These are phyloP conservation scores for Dasyornis broadbenti DNA, from an alignment of 2,113 vertebrate species.

Conservation along the genomic window DNA sequence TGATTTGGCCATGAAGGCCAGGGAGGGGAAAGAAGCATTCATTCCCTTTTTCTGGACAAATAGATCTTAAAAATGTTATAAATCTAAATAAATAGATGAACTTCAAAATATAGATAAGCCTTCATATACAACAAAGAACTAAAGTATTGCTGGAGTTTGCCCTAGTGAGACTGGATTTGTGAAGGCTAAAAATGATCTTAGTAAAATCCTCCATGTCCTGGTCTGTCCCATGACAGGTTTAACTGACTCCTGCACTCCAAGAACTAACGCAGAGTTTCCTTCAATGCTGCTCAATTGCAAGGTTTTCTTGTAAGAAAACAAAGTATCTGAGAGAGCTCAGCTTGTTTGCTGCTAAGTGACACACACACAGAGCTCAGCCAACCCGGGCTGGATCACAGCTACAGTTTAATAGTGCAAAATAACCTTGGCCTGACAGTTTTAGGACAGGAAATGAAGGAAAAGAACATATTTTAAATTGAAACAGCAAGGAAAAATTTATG, in stretches of 20 bases:
- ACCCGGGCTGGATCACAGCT: not conserved
- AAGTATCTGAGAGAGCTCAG: not conserved
- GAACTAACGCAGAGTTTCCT: not conserved
- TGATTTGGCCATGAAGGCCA: not conserved
- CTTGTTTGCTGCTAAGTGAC: not conserved
- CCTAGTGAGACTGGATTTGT: not conserved
- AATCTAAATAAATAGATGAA: not conserved
- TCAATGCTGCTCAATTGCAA: not conserved
- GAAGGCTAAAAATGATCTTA: not conserved
- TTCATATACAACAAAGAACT: not conserved
- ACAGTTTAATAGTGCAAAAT: slow-evolving; percentile 3
- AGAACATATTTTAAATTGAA: slow-evolving; percentile 10
- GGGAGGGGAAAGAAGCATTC: not conserved
- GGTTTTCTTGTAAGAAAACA: not conserved
- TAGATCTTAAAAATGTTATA: not conserved
- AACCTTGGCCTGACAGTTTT: slow-evolving; percentile 22
- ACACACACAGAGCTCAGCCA: rapidly evolving
- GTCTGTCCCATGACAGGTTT: not conserved
- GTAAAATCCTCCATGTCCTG: not conserved
- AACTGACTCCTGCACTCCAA: not conserved
- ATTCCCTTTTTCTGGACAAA: not conserved
- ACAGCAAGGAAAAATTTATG: slow-evolving; percentile 23
- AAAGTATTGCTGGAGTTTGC: not conserved
- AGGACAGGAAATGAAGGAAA: not conserved
- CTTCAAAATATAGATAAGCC: not conserved